Evolutionary conservation across 2,888 invertebrate species (phyloP).

Genomic region (Xestoiulus laeticollis): DNA sequence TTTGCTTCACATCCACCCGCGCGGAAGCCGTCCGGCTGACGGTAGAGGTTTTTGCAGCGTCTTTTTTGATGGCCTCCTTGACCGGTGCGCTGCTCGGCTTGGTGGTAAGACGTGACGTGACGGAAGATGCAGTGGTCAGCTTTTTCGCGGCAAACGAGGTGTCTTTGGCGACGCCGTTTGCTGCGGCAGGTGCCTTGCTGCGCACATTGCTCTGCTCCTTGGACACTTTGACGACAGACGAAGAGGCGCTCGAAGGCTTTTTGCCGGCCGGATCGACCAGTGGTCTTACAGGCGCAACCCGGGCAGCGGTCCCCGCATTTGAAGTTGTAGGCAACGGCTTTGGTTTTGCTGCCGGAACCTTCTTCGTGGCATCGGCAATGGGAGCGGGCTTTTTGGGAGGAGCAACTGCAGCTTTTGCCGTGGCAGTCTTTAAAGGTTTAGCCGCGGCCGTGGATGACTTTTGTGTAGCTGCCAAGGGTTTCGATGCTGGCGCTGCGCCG

Average conservation of each 20-base stretch:
- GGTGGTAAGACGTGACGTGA: conserved; percentile 57
- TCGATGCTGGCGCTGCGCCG: conserved; percentile 58
- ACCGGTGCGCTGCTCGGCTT: conserved; percentile 54
- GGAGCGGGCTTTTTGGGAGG: conserved; percentile 31
- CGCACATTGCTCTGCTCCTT: conserved; percentile 11
- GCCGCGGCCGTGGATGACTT: conserved; percentile 52
- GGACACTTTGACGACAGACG: not conserved
- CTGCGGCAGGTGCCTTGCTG: conserved; percentile 60
- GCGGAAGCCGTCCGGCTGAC: conserved; percentile 55
- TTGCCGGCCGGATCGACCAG: not conserved
- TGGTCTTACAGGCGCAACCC: not conserved
- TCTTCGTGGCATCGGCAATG: conserved; percentile 38
- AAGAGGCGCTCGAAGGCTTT: not conserved
- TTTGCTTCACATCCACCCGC: conserved; percentile 61
- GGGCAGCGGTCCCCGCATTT: not conserved
- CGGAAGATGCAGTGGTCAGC: conserved; percentile 51
- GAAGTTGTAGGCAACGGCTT: conserved; percentile 52
- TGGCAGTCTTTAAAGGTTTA: not conserved
- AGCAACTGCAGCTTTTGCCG: not conserved
- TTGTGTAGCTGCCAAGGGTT: conserved; percentile 50
- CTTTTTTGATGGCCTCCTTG: conserved; percentile 55
- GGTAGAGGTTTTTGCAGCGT: conserved; percentile 49
- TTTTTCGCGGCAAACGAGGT: conserved; percentile 57
- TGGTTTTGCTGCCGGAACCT: conserved; percentile 48
- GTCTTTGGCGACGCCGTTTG: conserved; percentile 57